phyloP scores from a whole-genome alignment of 2,113 vertebrate genomes.

The Callorhinus ursinus region DNA sequence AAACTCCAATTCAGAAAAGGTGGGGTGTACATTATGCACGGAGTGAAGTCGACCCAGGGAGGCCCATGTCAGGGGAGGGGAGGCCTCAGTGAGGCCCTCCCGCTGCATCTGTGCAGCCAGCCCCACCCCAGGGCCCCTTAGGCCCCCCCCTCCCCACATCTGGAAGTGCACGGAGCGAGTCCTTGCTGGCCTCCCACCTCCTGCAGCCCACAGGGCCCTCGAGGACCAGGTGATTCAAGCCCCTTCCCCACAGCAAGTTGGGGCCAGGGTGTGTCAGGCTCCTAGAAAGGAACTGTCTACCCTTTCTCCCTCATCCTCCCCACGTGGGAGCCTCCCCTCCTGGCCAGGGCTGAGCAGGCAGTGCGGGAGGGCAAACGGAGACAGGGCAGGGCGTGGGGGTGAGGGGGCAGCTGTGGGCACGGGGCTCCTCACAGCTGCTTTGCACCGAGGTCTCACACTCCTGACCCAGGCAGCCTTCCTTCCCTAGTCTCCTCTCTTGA shows the following conservation, averaged over 20 bases:
- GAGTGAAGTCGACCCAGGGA: rapidly evolving
- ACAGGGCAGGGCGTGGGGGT: neutral
- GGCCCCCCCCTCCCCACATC: no score
- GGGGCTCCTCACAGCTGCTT: no score
- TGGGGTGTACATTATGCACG: rapidly evolving
- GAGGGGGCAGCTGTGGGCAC: neutral
- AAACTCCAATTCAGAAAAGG: neutral
- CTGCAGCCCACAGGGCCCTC: neutral
- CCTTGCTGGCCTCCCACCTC: neutral
- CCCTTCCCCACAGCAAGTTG: rapidly evolving
- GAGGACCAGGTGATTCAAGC: no score
- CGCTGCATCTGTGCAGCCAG: rapidly evolving
- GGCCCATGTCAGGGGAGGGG: neutral
- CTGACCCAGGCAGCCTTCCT: neutral
- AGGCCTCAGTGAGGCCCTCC: neutral
- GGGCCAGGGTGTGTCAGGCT: rapidly evolving
- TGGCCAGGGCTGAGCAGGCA: neutral
- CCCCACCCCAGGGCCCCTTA: neutral
- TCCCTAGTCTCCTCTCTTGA: rapidly evolving
- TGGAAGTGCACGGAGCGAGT: no score
- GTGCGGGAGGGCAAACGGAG: neutral
- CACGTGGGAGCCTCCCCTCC: neutral
- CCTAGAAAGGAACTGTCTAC: rapidly evolving
- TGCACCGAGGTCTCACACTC: neutral
- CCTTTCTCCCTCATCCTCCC: no score